phyloP scores from a whole-genome alignment of 2,797 vertebrate species.

The Microctenopoma steveboyesi region DNA sequence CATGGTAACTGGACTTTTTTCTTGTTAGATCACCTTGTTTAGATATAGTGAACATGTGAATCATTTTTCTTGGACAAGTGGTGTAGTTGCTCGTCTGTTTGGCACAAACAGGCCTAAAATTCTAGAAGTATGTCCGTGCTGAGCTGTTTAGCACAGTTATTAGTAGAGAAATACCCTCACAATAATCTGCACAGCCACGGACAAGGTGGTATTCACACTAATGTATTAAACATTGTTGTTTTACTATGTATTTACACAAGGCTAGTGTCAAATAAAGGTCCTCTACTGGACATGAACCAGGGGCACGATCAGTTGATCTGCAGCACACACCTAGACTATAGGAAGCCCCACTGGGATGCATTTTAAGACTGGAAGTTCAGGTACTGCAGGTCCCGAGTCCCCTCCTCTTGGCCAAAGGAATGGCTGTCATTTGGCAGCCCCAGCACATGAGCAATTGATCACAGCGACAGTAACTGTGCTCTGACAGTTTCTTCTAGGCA shows the following conservation, averaged over 20 bases:
- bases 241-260: not conserved
- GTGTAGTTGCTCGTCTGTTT: too few species aligned
- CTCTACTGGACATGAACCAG: not conserved
- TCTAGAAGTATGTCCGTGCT: too few species aligned
- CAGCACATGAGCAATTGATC: not conserved
- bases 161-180: not conserved
- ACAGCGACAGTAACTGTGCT: not conserved
- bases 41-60: too few species aligned
- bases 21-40: not conserved
- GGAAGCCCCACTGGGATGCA: not conserved
- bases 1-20: too few species aligned
- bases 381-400: not conserved
- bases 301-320: not conserved
- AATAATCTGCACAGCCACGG: not conserved
- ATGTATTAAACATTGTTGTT: not conserved
- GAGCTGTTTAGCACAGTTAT: too few species aligned
- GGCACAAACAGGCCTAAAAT: too few species aligned
- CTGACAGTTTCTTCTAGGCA: constrained; percentile 6
- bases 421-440: not conserved
- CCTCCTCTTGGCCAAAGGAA: not conserved
- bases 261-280: not conserved
- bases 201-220: not conserved
- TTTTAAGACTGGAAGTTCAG: not conserved
- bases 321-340: not conserved
- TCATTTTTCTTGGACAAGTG: too few species aligned